phyloP scores from a whole-genome alignment of 2,888 invertebrate genomes.

The Elysia crispata region DNA sequence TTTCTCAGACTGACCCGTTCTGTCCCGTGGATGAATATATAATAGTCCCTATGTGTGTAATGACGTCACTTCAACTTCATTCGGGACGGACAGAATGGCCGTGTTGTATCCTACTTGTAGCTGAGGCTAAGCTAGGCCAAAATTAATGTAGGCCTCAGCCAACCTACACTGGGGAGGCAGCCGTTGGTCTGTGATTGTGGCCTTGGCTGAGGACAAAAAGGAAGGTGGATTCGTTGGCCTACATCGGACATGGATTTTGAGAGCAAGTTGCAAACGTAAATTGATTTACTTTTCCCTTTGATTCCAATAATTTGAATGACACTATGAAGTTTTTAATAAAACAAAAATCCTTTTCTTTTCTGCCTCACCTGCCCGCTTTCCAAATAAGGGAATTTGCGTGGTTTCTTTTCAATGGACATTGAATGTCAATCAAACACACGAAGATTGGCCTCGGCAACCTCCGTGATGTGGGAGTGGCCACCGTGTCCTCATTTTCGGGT shows the following conservation, averaged over 20 bases:
- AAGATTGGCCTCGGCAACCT: constrained; percentile 6
- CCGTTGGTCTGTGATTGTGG: no score
- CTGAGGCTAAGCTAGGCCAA: no score
- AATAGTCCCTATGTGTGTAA: constrained; percentile 34
- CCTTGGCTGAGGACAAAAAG: no score
- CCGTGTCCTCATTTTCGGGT: background rate
- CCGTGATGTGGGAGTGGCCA: constrained; percentile 16
- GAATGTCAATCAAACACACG: constrained; percentile 49
- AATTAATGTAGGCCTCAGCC: no score
- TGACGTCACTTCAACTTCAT: constrained; percentile 41
- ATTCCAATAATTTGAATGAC: background rate
- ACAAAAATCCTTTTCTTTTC: no score
- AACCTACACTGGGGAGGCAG: no score
- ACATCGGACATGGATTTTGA: background rate
- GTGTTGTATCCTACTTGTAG: constrained; percentile 13
- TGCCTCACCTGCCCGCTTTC: constrained; percentile 46
- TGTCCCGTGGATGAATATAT: background rate
- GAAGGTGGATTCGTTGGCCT: no score
- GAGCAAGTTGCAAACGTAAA: background rate
- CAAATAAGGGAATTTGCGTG: constrained; percentile 55
- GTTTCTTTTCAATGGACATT: constrained; percentile 44
- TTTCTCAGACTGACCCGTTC: no score
- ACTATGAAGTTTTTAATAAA: no score
- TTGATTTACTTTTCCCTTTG: background rate
- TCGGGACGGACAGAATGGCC: constrained; percentile 37